A percentile compares a stretch with the other conserved stretches of the same genome.
Conservation (phyloP, 53 echinoderm and acorn worm species). For the Luidia sarsii region DNA sequence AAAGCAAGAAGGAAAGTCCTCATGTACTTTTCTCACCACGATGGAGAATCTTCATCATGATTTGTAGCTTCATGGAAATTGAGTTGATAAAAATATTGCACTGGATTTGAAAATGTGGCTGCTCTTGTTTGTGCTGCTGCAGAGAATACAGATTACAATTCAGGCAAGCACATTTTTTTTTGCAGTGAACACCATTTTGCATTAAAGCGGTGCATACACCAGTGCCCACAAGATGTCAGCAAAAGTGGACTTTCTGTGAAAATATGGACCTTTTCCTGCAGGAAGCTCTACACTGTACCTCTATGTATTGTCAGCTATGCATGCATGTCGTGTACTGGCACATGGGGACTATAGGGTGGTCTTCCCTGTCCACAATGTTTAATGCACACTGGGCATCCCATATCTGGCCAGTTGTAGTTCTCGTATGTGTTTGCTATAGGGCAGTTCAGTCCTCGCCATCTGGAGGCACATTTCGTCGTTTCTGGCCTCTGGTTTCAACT, state of each 20-base stretch:
- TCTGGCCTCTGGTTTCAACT: constrained; percentile 53
- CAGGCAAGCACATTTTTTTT: too few species aligned
- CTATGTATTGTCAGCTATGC: neutral
- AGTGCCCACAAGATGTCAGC: neutral
- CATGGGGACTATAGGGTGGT: neutral
- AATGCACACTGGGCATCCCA: neutral
- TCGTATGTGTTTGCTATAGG: constrained; percentile 66
- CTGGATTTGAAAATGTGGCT: too few species aligned
- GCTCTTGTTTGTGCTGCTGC: too few species aligned
- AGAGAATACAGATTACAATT: too few species aligned
- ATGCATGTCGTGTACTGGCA: neutral
- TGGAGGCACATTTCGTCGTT: constrained; percentile 55
- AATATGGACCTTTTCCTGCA: neutral
- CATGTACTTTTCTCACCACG: too few species aligned
- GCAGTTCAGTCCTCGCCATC: constrained; percentile 77
- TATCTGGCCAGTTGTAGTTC: constrained; percentile 63
- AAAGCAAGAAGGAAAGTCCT: too few species aligned
- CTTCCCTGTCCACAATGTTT: neutral
- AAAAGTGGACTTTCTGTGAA: neutral
- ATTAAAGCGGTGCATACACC: too few species aligned
- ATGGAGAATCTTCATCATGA: too few species aligned
- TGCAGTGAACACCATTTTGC: too few species aligned
- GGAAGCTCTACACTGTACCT: neutral
- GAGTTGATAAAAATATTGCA: too few species aligned
- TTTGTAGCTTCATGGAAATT: too few species aligned